Percentiles rank a stretch among this genome's conserved stretches.
Evolutionary conservation across 2,888 invertebrate species (phyloP).

Genomic region (Folsomia candida): DNA sequence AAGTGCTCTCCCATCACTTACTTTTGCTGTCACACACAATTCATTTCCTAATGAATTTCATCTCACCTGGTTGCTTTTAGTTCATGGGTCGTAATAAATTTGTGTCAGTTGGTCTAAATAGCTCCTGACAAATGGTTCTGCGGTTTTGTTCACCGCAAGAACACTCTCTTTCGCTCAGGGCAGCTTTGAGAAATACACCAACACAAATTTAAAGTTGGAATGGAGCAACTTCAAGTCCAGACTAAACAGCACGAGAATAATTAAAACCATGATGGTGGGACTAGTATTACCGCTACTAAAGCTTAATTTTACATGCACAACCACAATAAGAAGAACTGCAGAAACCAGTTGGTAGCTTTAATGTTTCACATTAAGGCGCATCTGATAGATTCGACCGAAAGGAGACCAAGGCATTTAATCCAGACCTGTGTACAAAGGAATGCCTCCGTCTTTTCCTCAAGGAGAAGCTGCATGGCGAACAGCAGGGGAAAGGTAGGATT

Average conservation of each 20-base stretch:
- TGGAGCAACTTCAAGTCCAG: too few relatives aligned
- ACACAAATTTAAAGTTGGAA: too few relatives aligned
- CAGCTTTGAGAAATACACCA: too few relatives aligned
- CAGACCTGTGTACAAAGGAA: neutral
- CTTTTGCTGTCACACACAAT: neutral
- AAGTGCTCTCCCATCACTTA: neutral
- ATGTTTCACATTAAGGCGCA: neutral
- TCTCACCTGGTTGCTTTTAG: neutral
- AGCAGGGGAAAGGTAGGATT: neutral
- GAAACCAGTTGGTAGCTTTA: slow-evolving; percentile 2
- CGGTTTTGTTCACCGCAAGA: neutral
- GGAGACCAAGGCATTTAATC: neutral
- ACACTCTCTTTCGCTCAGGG: too few relatives aligned
- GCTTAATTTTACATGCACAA: neutral
- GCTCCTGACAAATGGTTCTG: neutral
- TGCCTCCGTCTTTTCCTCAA: neutral
- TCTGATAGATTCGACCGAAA: neutral
- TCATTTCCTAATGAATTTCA: neutral
- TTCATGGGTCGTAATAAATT: neutral
- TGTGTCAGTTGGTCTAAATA: neutral
- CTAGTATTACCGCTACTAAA: too few relatives aligned
- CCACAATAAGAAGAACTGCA: neutral
- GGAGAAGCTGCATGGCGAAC: neutral
- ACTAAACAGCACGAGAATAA: too few relatives aligned
- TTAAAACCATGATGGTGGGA: too few relatives aligned